Evolutionary conservation across 1,140 invertebrate genomes (phyloP), one percentile per base, ranked within the genome.

Genomic region (Magallana ariakensis): DNA sequence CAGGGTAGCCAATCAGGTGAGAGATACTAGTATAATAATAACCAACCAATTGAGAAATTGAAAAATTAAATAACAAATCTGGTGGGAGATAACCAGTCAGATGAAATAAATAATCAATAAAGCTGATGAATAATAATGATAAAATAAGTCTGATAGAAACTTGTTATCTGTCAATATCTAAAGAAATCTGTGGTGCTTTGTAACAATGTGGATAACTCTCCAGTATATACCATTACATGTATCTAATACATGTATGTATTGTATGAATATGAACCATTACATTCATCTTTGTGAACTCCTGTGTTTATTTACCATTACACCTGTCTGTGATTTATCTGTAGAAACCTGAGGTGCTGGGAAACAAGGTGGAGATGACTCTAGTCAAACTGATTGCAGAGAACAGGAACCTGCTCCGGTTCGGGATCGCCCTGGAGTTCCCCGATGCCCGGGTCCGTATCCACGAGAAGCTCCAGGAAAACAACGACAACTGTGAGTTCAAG

Each of bases 351-450:
- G 97, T 99, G 87, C 96, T 99, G 91, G 98, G 98, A 91, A 99
- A 99, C 95, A 99, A 99, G 96, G 98, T 98, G 90, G 98, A 99
- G 96, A 99, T 99, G 97, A 97, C 98, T 96, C 98, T 99, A 90
- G 98, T 98, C 75, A 96, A 97, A 92, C 95, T 99, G 90, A 96
- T 99, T 87, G 97, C 98, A 95, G 97, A 98, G 93, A 99, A 99
- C 95, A 96, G 97, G 22, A 98, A 97, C 55, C 95, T 99, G 87
- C 95, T 99, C 91, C 96, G 97, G 95, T 96, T 99, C 88, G 98
- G 98, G 85, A 96, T 99, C 91, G 97, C 98, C 95, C 97, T 99
- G 92, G 98, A 99, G 96, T 98, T 98, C 95, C 98, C 98, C 93
- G 98, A 99, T 95, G 98, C 98, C 81, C 96, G 98, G 93, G 97